A percentile compares a stretch with the other conserved stretches of the same genome.
phyloP scores from a whole-genome alignment of 92 coral and sea anemone genomes.

The Bergia puertoricense region DNA sequence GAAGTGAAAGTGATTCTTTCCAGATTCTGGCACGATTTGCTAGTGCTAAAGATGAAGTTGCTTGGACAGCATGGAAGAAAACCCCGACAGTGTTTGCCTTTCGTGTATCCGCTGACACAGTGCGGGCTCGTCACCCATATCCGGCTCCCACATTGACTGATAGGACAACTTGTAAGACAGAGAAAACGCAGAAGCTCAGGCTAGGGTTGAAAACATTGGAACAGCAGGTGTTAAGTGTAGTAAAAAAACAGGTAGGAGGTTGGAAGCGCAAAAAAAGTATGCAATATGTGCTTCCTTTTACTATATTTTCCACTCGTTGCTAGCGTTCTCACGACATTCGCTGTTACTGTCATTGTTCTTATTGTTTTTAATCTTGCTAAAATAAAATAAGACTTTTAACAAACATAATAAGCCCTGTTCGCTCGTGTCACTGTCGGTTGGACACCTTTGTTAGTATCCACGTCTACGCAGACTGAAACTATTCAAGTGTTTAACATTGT shows the following conservation, averaged over 20 bases:
- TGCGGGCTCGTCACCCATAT: not conserved
- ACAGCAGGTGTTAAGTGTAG: not conserved
- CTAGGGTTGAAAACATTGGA: not conserved
- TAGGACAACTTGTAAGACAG: not conserved
- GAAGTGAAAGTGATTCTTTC: constrained; percentile 1
- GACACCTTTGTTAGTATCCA: no score
- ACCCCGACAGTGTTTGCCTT: not conserved
- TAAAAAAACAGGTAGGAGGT: not conserved
- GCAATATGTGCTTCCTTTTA: no score
- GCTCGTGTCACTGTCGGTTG: no score
- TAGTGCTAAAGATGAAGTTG: not conserved
- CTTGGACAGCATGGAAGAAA: not conserved
- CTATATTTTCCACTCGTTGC: no score
- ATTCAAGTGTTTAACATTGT: no score
- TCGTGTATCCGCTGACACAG: not conserved
- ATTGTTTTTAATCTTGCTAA: no score
- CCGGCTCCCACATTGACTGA: not conserved
- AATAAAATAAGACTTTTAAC: no score
- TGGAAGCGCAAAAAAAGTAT: not conserved
- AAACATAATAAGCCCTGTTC: no score
- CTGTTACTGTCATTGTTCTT: no score
- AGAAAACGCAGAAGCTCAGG: not conserved
- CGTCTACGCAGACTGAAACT: no score
- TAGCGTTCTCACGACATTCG: no score
- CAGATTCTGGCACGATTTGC: constrained; percentile 1